phyloP scores from a whole-genome alignment of 2,797 vertebrate genomes.

The Sylvilagus floridanus region DNA sequence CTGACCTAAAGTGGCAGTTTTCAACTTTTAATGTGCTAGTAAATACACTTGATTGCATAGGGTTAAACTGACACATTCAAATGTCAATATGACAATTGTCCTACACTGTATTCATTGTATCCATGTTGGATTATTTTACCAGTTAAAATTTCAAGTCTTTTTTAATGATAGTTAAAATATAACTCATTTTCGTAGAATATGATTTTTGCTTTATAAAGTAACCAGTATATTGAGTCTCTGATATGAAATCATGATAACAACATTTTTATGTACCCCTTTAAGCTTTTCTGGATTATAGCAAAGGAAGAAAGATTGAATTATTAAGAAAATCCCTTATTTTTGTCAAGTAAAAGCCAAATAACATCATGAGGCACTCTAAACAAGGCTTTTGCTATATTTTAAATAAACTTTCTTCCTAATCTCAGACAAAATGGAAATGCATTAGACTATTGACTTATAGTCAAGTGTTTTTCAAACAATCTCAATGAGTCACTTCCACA shows the following conservation, averaged over 20 bases:
- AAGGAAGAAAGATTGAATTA: slow-evolving; percentile 37
- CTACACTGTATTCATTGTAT: not conserved
- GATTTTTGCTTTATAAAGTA: slow-evolving; percentile 37
- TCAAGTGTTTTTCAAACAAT: slow-evolving; percentile 43
- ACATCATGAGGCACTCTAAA: not conserved
- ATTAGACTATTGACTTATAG: slow-evolving; percentile 15
- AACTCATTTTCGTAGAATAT: not conserved
- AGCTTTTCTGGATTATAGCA: slow-evolving; percentile 42
- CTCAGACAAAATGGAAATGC: slow-evolving; percentile 45
- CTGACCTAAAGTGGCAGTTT: slow-evolving; percentile 43
- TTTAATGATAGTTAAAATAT: slow-evolving; percentile 42
- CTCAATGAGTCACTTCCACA: not conserved
- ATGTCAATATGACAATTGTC: not conserved
- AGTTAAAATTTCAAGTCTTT: not conserved
- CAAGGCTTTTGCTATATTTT: not conserved
- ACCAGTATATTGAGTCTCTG: not conserved
- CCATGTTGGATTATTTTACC: slow-evolving; percentile 58
- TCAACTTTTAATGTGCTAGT: slow-evolving; percentile 49
- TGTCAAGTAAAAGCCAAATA: slow-evolving; percentile 58
- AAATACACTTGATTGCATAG: not conserved
- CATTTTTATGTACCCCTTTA: not conserved
- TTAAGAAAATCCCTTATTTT: slow-evolving; percentile 62
- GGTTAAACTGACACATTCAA: not conserved
- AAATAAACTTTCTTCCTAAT: slow-evolving; percentile 24
- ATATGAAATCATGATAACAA: slow-evolving; percentile 11